phyloP scores from a whole-genome alignment of 2,888 invertebrate genomes.

The Blastobasis lacticolella region DNA sequence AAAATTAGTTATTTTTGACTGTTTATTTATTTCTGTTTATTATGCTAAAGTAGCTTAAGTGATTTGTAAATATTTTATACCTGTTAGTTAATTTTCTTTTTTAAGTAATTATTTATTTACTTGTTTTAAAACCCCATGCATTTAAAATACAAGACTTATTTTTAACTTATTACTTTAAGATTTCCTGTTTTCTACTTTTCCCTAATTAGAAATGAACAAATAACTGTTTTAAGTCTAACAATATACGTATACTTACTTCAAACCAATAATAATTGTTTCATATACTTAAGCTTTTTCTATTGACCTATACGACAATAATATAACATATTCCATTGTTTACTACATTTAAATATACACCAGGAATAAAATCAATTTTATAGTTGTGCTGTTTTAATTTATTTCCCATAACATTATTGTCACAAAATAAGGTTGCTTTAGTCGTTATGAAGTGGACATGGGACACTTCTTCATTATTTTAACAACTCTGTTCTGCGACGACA shows the following conservation, averaged over 20 bases:
- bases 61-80: conserved; percentile 50
- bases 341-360: conserved; percentile 1
- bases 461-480: too few relatives aligned
- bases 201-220: background rate
- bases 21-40: conserved; percentile 67
- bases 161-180: conserved; percentile 12
- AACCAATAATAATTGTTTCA: too few relatives aligned
- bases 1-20: conserved; percentile 36
- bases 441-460: too few relatives aligned
- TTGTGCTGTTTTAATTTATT: background rate
- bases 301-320: too few relatives aligned
- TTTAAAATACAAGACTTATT: conserved; percentile 25
- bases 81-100: conserved; percentile 40
- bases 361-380: background rate
- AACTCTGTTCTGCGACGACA: too few relatives aligned
- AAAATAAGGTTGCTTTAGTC: too few relatives aligned
- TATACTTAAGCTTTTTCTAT: too few relatives aligned
- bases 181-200: conserved; percentile 1
- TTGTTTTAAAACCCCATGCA: conserved; percentile 28
- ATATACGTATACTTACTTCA: too few relatives aligned
- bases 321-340: background rate
- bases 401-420: too few relatives aligned
- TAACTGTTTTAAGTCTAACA: too few relatives aligned
- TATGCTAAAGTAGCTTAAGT: conserved; percentile 38
- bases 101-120: conserved; percentile 23